Evolutionary conservation across 2,113 vertebrate genomes (phyloP).

Genomic region (Laticauda laticaudata): DNA sequence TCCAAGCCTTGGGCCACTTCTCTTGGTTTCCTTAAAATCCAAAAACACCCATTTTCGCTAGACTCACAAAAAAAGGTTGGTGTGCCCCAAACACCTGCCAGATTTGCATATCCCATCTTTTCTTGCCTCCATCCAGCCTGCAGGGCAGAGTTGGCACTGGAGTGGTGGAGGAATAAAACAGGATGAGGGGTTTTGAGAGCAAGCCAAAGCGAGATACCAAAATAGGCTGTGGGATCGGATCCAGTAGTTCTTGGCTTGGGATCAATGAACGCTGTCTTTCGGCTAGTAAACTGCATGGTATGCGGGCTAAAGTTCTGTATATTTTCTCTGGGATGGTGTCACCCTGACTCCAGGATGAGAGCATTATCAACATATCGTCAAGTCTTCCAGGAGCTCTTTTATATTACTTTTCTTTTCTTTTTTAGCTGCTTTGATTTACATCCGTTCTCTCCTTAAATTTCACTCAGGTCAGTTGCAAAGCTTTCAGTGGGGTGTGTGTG

Average conservation of each 20-base stretch:
- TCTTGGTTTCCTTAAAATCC: constrained; percentile 21
- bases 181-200: constrained; percentile 74
- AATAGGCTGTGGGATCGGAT: constrained; percentile 71
- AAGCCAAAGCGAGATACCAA: constrained; percentile 77
- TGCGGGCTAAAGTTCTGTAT: constrained; percentile 77
- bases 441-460: constrained; percentile 52
- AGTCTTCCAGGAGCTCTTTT: constrained; percentile 58
- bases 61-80: constrained; percentile 52
- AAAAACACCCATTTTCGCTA: not conserved
- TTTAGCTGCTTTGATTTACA: constrained; percentile 52
- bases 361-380: constrained; percentile 62
- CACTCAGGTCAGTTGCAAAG: constrained; percentile 34
- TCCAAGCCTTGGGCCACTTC: constrained; percentile 41
- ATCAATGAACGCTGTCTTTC: constrained; percentile 84
- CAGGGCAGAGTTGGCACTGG: constrained; percentile 51
- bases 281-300: constrained; percentile 79
- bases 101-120: constrained; percentile 68
- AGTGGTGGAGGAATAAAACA: constrained; percentile 55
- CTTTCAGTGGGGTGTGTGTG: not conserved
- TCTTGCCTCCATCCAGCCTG: constrained; percentile 58
- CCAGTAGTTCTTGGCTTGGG: constrained; percentile 78
- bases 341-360: constrained; percentile 67
- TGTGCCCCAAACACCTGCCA: constrained; percentile 70
- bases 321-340: constrained; percentile 73
- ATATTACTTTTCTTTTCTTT: constrained; percentile 59